Conservation (phyloP, 1,140 invertebrate species). For the Liolophura sinensis region DNA sequence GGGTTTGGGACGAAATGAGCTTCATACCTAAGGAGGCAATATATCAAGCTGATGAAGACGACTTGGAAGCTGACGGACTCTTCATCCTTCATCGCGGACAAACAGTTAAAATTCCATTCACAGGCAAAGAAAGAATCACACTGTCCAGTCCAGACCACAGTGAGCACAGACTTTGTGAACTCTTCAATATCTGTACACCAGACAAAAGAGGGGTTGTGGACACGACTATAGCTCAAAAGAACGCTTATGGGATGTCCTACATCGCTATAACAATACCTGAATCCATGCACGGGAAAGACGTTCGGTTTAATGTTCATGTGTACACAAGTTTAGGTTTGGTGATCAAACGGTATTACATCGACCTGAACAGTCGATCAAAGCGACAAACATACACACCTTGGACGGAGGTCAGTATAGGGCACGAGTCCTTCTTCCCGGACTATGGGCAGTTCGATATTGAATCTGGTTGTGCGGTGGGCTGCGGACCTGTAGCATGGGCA, state of each 20-base stretch:
- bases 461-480: constrained; percentile 17
- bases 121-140: neutral
- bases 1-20: neutral
- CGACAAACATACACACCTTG: constrained; percentile 7
- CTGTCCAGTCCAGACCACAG: neutral
- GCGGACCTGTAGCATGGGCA: constrained; percentile 27
- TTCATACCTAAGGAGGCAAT: neutral
- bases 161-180: too few species aligned
- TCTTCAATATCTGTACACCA: neutral
- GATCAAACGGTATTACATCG: constrained; percentile 2
- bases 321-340: too few species aligned
- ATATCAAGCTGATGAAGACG: neutral
- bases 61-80: neutral
- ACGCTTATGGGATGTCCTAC: neutral
- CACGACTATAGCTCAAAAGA: neutral
- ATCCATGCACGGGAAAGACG: neutral
- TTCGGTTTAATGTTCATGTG: neutral
- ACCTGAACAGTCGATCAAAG: constrained; percentile 10
- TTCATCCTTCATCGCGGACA: neutral
- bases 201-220: neutral
- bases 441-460: constrained; percentile 16
- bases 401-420: constrained; percentile 8
- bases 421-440: constrained; percentile 13
- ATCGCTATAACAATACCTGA: neutral
- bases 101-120: neutral